phyloP scores from a whole-genome alignment of 2,113 vertebrate species.

The Neolamprologus fasciatus region DNA sequence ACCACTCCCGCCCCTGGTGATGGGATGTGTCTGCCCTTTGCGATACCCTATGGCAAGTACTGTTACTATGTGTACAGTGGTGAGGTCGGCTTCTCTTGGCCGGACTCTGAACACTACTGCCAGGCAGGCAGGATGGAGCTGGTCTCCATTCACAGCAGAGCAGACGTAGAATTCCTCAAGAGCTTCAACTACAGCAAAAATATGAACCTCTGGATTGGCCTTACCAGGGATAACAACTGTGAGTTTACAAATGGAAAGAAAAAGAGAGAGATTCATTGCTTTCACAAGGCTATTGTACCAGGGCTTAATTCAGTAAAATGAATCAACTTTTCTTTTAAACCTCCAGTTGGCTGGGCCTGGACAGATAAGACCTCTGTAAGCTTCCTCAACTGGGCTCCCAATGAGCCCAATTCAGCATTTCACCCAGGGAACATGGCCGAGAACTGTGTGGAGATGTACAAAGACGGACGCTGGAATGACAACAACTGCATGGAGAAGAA shows the following conservation, averaged over 20 bases:
- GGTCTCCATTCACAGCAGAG: conserved; percentile 68
- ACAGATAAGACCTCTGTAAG: conserved; percentile 55
- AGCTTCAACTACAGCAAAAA: conserved; percentile 54
- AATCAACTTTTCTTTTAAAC: background rate
- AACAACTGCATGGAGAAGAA: conserved; percentile 69
- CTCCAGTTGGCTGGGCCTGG: conserved; percentile 71
- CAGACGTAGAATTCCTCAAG: conserved; percentile 67
- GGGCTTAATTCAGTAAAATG: background rate
- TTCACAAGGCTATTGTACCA: background rate
- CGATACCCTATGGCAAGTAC: conserved; percentile 47
- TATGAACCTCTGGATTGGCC: conserved; percentile 73
- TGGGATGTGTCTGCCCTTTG: conserved; percentile 42
- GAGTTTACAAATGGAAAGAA: background rate
- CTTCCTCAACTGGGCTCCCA: conserved; percentile 70
- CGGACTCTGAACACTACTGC: conserved; percentile 56
- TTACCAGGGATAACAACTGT: conserved; percentile 66
- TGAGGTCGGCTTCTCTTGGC: conserved; percentile 62
- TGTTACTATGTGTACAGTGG: conserved; percentile 60
- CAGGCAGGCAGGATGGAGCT: conserved; percentile 20
- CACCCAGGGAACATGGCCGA: conserved; percentile 54
- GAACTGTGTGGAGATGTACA: conserved; percentile 74
- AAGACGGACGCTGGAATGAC: conserved; percentile 72
- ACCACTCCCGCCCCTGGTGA: conserved; percentile 60
- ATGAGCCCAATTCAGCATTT: conserved; percentile 60
- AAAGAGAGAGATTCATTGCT: background rate